Percentiles rank a stretch among this genome's conserved stretches.
Conservation (phyloP, 2,113 vertebrate genomes). For the Channa argus region DNA sequence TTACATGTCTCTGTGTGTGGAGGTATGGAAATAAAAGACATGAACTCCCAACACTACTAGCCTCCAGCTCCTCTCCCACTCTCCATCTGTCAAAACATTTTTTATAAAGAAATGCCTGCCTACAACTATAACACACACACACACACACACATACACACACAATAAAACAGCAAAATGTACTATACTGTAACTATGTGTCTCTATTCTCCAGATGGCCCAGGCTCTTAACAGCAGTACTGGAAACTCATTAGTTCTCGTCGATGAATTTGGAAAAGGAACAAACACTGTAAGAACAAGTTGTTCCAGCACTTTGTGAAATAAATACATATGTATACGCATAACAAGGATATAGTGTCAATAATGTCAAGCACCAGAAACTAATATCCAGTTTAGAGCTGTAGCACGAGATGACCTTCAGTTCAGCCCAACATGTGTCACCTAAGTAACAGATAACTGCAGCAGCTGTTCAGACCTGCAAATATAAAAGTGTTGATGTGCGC, state of each 20-base stretch:
- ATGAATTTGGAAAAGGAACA: constrained; percentile 99
- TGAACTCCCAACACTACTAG: constrained; percentile 80
- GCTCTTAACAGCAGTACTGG: constrained; percentile 92
- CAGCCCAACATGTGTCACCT: constrained; percentile 47
- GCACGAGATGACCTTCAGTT: constrained; percentile 28
- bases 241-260: constrained; percentile 93
- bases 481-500: constrained; percentile 25
- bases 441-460: constrained; percentile 40
- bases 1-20: constrained; percentile 56
- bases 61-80: constrained; percentile 88
- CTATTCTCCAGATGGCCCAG: constrained; percentile 86
- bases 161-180: constrained; percentile 24
- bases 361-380: constrained; percentile 40
- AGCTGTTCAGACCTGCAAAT: constrained; percentile 31
- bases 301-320: constrained; percentile 40
- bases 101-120: constrained; percentile 83
- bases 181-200: constrained; percentile 34
- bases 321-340: constrained; percentile 23
- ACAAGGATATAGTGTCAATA: constrained; percentile 25
- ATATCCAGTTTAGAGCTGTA: constrained; percentile 30
- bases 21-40: constrained; percentile 85
- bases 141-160: constrained; percentile 22
- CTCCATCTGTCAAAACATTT: constrained; percentile 89
- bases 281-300: constrained; percentile 86
- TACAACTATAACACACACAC: constrained; percentile 69